Evolutionary conservation across 2,113 vertebrate genomes (phyloP).

Genomic region (Glaucidium brasilianum): DNA sequence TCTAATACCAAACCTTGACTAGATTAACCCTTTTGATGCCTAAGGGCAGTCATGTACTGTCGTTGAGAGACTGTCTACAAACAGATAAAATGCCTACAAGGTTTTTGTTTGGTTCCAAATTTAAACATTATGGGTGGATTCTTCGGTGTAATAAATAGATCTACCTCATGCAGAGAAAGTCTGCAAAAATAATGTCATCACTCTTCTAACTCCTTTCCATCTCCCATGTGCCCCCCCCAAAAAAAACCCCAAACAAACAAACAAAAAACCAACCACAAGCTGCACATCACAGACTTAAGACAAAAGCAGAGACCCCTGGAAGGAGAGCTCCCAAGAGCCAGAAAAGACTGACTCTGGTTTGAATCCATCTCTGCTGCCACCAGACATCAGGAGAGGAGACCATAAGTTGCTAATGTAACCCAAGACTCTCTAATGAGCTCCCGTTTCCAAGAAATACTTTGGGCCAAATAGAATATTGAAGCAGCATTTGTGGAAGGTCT

Average conservation of each 20-base stretch:
- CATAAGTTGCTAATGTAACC: neutral
- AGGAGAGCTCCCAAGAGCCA: neutral
- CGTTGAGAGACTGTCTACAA: neutral
- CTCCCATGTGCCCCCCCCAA: rapidly evolving
- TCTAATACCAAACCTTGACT: slow-evolving; percentile 6
- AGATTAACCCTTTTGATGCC: slow-evolving; percentile 7
- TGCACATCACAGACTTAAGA: neutral
- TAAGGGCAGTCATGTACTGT: neutral
- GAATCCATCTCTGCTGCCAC: slow-evolving; percentile 42
- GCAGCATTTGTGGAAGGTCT: neutral
- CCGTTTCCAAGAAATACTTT: slow-evolving; percentile 11
- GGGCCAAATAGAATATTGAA: neutral
- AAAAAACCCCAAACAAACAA: neutral
- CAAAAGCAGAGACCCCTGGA: neutral
- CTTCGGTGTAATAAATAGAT: neutral
- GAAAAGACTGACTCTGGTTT: neutral
- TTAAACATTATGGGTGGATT: neutral
- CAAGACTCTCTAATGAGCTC: slow-evolving; percentile 14
- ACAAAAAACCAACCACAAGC: neutral
- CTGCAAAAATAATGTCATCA: neutral
- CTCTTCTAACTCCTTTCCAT: neutral
- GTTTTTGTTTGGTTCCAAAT: neutral
- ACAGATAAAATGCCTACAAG: neutral
- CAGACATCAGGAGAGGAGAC: slow-evolving; percentile 1
- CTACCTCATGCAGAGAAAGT: neutral